Percentiles rank a stretch among this genome's conserved stretches.
These are phyloP conservation scores for Lepeophtheirus nordmannii DNA, from an alignment of 2,888 invertebrate genomes.

Conservation along the genomic window DNA sequence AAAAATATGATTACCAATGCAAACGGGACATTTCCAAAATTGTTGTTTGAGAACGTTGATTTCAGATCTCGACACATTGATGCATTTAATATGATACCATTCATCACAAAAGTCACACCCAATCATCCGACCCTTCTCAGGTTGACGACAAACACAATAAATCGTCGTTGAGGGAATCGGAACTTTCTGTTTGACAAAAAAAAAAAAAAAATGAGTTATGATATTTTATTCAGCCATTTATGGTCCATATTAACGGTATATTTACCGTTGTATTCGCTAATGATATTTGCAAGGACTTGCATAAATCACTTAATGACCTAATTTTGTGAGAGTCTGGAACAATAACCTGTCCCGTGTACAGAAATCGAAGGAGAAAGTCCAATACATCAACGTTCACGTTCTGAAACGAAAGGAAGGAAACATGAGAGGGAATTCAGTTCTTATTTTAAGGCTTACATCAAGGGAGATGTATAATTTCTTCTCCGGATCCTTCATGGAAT, in stretches of 20 bases:
- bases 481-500: neutral
- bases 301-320: neutral
- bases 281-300: neutral
- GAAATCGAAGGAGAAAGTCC: neutral
- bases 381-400: neutral
- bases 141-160: constrained; percentile 10
- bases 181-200: neutral
- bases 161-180: neutral
- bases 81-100: constrained; percentile 13
- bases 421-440: neutral
- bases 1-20: neutral
- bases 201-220: no score
- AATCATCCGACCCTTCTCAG: constrained; percentile 12
- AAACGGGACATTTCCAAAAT: constrained; percentile 8
- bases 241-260: no score
- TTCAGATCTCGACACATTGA: constrained; percentile 5
- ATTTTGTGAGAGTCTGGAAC: neutral
- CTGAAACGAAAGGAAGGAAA: neutral
- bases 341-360: neutral
- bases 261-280: neutral
- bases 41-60: neutral
- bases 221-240: no score
- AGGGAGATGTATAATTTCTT: neutral
- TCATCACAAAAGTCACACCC: constrained; percentile 17
- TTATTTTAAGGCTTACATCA: neutral